Conservation (phyloP, 1,140 invertebrate genomes). For the Nylanderia fulva region DNA sequence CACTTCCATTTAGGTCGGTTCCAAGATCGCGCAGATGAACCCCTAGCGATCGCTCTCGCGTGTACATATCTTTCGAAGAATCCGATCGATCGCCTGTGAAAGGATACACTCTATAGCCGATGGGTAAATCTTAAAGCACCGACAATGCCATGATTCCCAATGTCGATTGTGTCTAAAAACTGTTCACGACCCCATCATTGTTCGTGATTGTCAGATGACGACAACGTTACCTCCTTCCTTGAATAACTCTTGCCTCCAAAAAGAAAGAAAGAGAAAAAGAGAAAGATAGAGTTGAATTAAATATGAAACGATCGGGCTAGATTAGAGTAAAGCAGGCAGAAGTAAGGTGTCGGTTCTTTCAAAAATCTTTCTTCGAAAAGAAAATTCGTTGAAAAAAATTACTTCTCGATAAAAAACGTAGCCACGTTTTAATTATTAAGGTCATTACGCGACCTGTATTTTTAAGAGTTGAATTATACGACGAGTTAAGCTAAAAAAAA, state of each 20-base stretch:
- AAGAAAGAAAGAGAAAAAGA: not conserved
- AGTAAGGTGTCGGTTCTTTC: slow-evolving; percentile 13
- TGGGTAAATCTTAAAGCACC: slow-evolving; percentile 47
- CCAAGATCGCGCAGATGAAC: slow-evolving; percentile 54
- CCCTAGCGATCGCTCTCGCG: slow-evolving; percentile 34
- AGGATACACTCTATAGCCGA: slow-evolving; percentile 39
- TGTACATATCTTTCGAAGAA: slow-evolving; percentile 19
- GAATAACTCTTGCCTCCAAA: slow-evolving; percentile 23
- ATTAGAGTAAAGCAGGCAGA: slow-evolving; percentile 22
- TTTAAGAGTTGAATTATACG: not conserved
- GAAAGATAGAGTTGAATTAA: slow-evolving; percentile 1
- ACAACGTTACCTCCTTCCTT: slow-evolving; percentile 24
- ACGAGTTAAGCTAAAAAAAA: not conserved
- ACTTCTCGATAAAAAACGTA: not conserved
- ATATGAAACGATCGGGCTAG: slow-evolving; percentile 15
- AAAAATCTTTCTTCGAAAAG: not conserved
- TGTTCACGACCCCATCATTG: slow-evolving; percentile 36
- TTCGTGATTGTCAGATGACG: slow-evolving; percentile 43
- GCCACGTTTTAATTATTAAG: slow-evolving; percentile 10
- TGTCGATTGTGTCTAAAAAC: slow-evolving; percentile 26
- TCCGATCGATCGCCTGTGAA: slow-evolving; percentile 55
- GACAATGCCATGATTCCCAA: slow-evolving; percentile 54
- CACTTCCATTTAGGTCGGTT: slow-evolving; percentile 59
- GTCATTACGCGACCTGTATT: not conserved
- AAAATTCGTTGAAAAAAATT: slow-evolving; percentile 14